Evolutionary conservation across 2,888 invertebrate species (phyloP).

Genomic region (Drosophila ustulata): DNA sequence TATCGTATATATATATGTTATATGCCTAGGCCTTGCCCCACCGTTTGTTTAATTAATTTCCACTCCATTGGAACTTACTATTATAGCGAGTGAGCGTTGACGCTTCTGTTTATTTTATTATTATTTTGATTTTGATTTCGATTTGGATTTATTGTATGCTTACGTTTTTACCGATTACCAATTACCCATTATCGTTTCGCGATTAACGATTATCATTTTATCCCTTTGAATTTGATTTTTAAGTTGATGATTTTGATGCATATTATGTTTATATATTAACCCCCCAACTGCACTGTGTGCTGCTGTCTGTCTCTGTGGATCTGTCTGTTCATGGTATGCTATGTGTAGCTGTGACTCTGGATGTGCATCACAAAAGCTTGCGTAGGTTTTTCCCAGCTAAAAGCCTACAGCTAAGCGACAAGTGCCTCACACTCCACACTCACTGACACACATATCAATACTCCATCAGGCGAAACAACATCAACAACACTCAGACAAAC

Average conservation of each 20-base stretch:
- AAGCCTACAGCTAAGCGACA: constrained; percentile 82
- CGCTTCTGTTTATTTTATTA: constrained; percentile 43
- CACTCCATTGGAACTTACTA: constrained; percentile 36
- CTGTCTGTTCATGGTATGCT: constrained; percentile 1
- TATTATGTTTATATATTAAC: constrained; percentile 53
- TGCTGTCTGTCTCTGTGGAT: background rate
- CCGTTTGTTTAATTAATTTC: constrained; percentile 64
- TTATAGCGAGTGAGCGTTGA: constrained; percentile 56
- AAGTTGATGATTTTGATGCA: constrained; percentile 52
- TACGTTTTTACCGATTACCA: constrained; percentile 18
- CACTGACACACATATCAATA: background rate
- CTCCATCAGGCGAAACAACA: background rate
- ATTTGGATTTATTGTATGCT: constrained; percentile 46
- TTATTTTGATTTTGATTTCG: constrained; percentile 40
- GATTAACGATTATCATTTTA: constrained; percentile 6
- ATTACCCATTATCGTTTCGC: constrained; percentile 6
- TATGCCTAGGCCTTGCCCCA: constrained; percentile 83
- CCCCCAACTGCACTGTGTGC: constrained; percentile 17
- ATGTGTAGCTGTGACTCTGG: constrained; percentile 29
- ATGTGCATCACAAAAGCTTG: constrained; percentile 73
- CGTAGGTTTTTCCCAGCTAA: constrained; percentile 83
- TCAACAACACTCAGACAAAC: constrained; percentile 12
- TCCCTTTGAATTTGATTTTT: constrained; percentile 10
- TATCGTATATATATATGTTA: constrained; percentile 28
- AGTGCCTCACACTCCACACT: constrained; percentile 7